Evolutionary conservation across 2,797 vertebrate genomes (phyloP), one percentile per base, ranked within the genome.

Genomic region (Labeo calbasu): DNA sequence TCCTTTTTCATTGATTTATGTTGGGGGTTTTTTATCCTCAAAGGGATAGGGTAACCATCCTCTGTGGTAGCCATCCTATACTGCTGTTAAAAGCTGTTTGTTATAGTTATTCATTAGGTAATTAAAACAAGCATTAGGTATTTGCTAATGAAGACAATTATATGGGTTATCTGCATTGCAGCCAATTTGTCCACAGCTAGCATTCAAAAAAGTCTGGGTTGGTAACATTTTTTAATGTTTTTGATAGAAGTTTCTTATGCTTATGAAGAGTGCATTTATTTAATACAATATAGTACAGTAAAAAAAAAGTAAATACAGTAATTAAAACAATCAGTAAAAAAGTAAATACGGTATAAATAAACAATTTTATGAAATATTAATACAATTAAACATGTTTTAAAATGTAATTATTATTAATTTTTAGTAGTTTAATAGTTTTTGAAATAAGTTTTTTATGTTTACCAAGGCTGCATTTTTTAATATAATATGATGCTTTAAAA

Each of bases 1-100:
- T 92, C 90, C 85, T 77, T 68, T 82, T 55, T 13, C 48, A 61
- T 66, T 73, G 32, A 79, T 75, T 75, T 9, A 10, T 69, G 53
- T 55, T 70, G 32, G 28, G 28, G 28, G 2, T 36, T 36, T 36
- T 25, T 55, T 36, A 0, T 6, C 11, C 28, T 12, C 5, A 13
- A n/a, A 40, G 28, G 7, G 21, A 77, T 23, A 23, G 11, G 13
- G 21, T 59, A 57, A 57, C 55, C 19, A 19, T 75, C 6, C 69
- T 71, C 14, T 69, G 68, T 14, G 40, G 2, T 48, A 72, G 46
- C 6, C 40, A 48, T 71, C 21, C 14, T 53, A 40, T 36, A 32
- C 48, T 53, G 50, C 21, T 73, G 17, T 73, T 53, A 73, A 71
- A 48, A 48, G 12, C 12, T 23, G 43, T n/a, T 25, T 21, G 19